Conservation (phyloP, 1,140 invertebrate genomes). For the Halesus radiatus region DNA sequence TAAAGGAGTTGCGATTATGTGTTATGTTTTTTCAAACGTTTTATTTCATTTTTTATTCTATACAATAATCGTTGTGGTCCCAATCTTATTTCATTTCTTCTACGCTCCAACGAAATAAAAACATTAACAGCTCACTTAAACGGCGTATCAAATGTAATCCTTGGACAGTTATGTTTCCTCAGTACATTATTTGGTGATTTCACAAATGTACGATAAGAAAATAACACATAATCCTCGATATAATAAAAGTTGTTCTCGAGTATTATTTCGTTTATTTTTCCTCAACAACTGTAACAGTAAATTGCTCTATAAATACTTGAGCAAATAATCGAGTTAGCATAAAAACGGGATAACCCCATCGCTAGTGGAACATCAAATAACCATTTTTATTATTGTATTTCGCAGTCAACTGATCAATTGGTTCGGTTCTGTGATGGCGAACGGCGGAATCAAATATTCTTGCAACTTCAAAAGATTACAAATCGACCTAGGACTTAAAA, state of each 20-base stretch:
- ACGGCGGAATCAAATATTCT: too few species aligned
- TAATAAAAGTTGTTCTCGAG: background rate
- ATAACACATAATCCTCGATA: background rate
- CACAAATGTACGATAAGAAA: constrained; percentile 24
- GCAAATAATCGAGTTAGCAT: constrained; percentile 16
- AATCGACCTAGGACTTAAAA: too few species aligned
- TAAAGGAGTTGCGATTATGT: too few species aligned
- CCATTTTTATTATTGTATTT: background rate
- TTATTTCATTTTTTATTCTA: too few species aligned
- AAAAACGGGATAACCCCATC: constrained; percentile 5
- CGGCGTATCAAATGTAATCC: background rate
- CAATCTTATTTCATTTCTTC: too few species aligned
- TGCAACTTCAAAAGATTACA: too few species aligned
- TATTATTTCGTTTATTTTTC: background rate
- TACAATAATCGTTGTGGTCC: too few species aligned
- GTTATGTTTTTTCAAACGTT: too few species aligned
- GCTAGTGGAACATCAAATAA: background rate
- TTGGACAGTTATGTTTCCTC: background rate
- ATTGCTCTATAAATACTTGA: constrained; percentile 10
- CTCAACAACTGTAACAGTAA: background rate
- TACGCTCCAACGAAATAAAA: background rate
- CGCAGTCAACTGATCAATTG: background rate
- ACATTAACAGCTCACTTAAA: background rate
- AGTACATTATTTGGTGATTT: constrained; percentile 3
- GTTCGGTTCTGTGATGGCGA: background rate